Conservation (phyloP, 2,113 vertebrate species). For the Megaceryle maxima region DNA sequence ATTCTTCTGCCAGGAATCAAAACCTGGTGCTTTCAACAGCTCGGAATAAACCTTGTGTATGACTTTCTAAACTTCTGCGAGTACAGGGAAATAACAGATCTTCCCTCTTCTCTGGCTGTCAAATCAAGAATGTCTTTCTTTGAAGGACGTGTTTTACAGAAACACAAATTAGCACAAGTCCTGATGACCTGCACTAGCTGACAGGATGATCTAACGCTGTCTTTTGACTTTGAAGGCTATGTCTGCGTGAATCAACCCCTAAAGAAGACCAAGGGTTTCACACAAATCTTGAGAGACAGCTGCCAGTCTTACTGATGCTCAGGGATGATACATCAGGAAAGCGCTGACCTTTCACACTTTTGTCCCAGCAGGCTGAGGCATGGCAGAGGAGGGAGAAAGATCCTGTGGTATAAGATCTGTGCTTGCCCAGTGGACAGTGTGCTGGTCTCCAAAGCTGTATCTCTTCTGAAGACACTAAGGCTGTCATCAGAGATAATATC, state of each 20-base stretch:
- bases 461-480: background rate
- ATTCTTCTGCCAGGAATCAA: background rate
- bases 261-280: background rate
- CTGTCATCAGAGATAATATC: background rate
- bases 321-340: background rate
- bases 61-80: background rate
- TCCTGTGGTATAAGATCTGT: background rate
- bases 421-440: background rate
- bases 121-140: background rate
- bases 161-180: background rate
- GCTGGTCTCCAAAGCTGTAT: background rate
- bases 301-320: slow-evolving; percentile 10
- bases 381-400: background rate
- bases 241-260: background rate
- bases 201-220: background rate
- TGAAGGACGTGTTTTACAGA: background rate
- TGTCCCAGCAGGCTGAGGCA: background rate
- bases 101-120: background rate
- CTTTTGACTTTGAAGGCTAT: background rate
- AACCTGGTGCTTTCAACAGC: background rate
- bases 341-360: background rate
- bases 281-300: slow-evolving; percentile 28
- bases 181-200: background rate
- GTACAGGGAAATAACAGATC: background rate
- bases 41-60: background rate